A percentile compares a stretch with the other conserved stretches of the same genome.
Conservation (phyloP, 1,140 invertebrate genomes). For the Trissolcus basalis region DNA sequence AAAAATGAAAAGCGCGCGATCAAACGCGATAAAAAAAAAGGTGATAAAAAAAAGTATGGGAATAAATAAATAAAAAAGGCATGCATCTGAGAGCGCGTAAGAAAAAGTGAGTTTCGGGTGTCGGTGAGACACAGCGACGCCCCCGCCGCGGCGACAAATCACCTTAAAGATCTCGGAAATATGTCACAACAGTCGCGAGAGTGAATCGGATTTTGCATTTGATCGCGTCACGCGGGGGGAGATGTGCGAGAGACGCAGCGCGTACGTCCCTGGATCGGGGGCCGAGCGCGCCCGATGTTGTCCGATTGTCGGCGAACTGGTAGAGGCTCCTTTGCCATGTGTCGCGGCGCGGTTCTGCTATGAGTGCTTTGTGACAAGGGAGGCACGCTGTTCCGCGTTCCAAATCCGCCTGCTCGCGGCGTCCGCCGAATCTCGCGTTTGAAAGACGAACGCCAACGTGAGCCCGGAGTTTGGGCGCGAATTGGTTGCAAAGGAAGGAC, state of each 20-base stretch:
- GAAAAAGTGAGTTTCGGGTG: too few species aligned
- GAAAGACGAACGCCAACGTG: conserved; percentile 5
- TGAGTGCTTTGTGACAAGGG: conserved; percentile 75
- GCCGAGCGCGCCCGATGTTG: conserved; percentile 58
- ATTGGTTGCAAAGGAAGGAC: conserved; percentile 38
- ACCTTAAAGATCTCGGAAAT: conserved; percentile 24
- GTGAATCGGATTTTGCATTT: conserved; percentile 6
- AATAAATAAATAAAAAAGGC: too few species aligned
- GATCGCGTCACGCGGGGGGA: too few species aligned
- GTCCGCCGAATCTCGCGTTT: conserved; percentile 17
- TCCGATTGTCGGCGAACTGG: conserved; percentile 61
- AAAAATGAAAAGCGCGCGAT: too few species aligned
- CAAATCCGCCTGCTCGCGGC: conserved; percentile 52
- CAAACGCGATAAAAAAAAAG: too few species aligned
- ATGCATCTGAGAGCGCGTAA: too few species aligned
- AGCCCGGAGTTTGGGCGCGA: conserved; percentile 33
- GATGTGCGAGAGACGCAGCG: not conserved
- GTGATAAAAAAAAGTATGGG: too few species aligned
- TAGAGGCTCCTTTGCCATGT: conserved; percentile 71
- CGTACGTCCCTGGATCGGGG: conserved; percentile 61
- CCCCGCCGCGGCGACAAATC: conserved; percentile 12
- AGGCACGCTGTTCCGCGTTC: conserved; percentile 68
- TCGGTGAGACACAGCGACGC: not conserved
- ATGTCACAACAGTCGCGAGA: conserved; percentile 11
- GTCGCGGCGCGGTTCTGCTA: conserved; percentile 68